Evolutionary conservation across 2,888 invertebrate species (phyloP).

Genomic region (Pycnomerus fuliginosus): DNA sequence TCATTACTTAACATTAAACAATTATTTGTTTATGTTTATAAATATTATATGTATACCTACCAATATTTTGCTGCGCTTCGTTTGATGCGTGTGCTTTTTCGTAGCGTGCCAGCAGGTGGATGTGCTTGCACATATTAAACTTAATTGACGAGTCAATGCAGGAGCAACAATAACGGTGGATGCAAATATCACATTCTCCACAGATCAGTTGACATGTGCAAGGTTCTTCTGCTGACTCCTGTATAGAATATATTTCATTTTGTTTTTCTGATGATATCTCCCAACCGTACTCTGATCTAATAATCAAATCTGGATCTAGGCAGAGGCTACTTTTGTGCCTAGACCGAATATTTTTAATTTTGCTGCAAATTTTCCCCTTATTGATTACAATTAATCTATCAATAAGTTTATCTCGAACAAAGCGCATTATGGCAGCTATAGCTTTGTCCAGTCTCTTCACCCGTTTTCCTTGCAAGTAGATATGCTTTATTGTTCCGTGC

Average conservation of each 20-base stretch:
- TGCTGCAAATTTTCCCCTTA: conserved; percentile 31
- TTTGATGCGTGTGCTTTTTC: too few relatives aligned
- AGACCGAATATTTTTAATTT: conserved; percentile 15
- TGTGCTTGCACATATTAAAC: conserved; percentile 14
- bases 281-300: conserved; percentile 12
- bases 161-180: conserved; percentile 22
- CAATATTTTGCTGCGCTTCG: too few relatives aligned
- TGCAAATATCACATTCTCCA: conserved; percentile 16
- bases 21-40: too few relatives aligned
- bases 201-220: conserved; percentile 21
- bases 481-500: conserved; percentile 25
- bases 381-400: conserved; percentile 25
- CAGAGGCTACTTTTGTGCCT: conserved; percentile 14
- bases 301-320: conserved; percentile 5
- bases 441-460: too few relatives aligned
- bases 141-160: conserved; percentile 19
- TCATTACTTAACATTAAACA: too few relatives aligned
- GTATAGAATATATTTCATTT: conserved; percentile 8
- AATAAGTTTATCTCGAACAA: conserved; percentile 31
- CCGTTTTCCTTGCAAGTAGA: too few relatives aligned
- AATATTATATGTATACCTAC: too few relatives aligned
- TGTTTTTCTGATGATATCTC: conserved; percentile 7
- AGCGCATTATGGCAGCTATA: conserved; percentile 30
- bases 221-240: not conserved
- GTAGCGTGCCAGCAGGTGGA: too few relatives aligned